Evolutionary conservation across 2,888 invertebrate genomes (phyloP), one percentile per base, ranked within the genome.

Genomic region (Philaethria dido): DNA sequence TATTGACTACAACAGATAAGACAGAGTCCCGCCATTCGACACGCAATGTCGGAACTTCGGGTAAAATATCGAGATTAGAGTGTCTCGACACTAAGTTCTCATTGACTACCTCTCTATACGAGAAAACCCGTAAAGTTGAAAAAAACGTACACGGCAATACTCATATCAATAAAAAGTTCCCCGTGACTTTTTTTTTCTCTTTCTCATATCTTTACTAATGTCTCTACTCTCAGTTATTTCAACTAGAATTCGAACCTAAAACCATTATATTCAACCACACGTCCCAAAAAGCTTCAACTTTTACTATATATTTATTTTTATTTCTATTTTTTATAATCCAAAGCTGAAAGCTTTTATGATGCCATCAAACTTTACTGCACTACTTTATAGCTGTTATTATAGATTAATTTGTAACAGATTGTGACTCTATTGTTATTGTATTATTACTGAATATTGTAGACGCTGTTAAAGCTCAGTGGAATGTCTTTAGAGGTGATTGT

Each of bases 281-380:
- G 11, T 20, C 2, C 11, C 18, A 33, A 16, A 33, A n/a, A 52
- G 9, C 33, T 16, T 20, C 3, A 45, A 33, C 11, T n/a, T 33
- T 50, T 25, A 50, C 9, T n/a, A 22, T n/a, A 42, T 42, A 42
- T 57, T 9, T 25, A 42, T 57, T 22, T 22, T 22, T 42, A 25
- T n/a, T 39, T 57, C 4, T 1, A 39, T 57, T 57, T 25, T 57
- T 42, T 42, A 57, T 25, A 57, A 42, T 57, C 39, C 3, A 42
- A n/a, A 42, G 57, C 45, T 63, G 22, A 57, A 42, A 57, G 57
- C 57, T 57, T 64, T 64, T 57, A 64, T 57, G 22, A 1, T 6
- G 22, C 18, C 57, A 57, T 64, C 36, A 64, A 57, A n/a, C 13
- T 57, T 39, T 45, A 47, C 57, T 57, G 39, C 39, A 47, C 64